Base-by-base conservation (phyloP, 2,888 invertebrate genomes). In the Ectemnius cavifrons region DNA sequence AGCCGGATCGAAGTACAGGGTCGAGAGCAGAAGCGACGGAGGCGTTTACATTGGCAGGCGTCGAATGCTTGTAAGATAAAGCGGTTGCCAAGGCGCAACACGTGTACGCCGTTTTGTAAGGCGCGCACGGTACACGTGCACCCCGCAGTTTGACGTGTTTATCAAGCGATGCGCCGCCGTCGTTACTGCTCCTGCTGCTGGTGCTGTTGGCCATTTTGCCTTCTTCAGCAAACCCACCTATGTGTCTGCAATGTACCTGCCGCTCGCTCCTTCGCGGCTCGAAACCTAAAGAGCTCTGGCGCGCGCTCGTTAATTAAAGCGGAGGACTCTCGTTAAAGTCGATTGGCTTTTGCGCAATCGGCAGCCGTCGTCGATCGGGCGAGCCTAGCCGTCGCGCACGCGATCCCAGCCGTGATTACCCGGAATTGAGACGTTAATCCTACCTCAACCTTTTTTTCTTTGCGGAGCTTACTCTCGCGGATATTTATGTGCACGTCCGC, bases 21-120 rank as follows among this genome's bases (percentile, higher is more conserved):
- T 37, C 37, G 63, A 52, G 60, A 49, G 72, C 66, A 23, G 58
- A 23, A 68, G 49, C 72, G 75, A 80, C 81, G 79, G 81, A 81
- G 84, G 78, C 81, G 80, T 81, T 77, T 77, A 81, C 80, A 85
- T 85, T 79, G 84, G 81, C 81, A 83, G 79, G 71, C 81, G 80
- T 85, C 84, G 85, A 84, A 85, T 74, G 77, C 78, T 80, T 83
- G 84, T 84, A 85, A 84, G 82, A 85, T 86, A 83, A 86, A 85
- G 78, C 83, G 78, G 75, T 72, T 79, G 71, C 72, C 75, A 71
- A 77, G 71, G 79, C 75, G 75, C 78, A 81, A 84, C 85, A 84
- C 79, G 84, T 86, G 85, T 83, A 75, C 77, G 73, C 57, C 59
- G 76, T 73, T 81, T 77, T 80, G 81, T 83, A 77, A 78, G 80